phyloP scores from a whole-genome alignment of 2,797 vertebrate genomes.

The Cichlasoma orientale region DNA sequence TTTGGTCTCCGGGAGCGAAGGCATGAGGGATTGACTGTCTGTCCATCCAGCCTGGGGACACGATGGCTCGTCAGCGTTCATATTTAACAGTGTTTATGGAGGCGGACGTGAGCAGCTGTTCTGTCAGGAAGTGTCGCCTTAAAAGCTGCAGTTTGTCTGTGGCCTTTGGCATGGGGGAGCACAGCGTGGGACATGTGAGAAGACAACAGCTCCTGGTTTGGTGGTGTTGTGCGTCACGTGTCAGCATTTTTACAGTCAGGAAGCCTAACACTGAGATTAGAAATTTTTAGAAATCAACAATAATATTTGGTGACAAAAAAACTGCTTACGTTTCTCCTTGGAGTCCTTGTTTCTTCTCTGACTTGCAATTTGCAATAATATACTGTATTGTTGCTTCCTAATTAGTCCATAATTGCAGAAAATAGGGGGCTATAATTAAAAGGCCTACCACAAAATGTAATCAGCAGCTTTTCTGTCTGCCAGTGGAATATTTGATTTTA shows the following conservation, averaged over 20 bases:
- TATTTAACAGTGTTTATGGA: slow-evolving; percentile 30
- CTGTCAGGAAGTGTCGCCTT: slow-evolving; percentile 27
- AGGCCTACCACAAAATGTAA: slow-evolving; percentile 28
- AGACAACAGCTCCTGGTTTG: neutral
- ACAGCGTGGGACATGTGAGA: neutral
- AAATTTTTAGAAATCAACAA: neutral
- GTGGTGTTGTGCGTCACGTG: fast-evolving
- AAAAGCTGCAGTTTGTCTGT: slow-evolving; percentile 17
- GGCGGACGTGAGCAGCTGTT: slow-evolving; percentile 30
- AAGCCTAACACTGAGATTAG: neutral
- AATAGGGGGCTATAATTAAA: slow-evolving; percentile 28
- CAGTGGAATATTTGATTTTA: slow-evolving; percentile 25
- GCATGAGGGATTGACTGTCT: neutral
- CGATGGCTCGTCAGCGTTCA: neutral
- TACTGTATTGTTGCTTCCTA: slow-evolving; percentile 23
- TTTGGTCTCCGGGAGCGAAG: neutral
- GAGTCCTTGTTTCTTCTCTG: neutral
- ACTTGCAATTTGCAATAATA: slow-evolving; percentile 29
- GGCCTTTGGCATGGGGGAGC: neutral
- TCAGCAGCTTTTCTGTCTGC: slow-evolving; percentile 34
- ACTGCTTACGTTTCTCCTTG: neutral
- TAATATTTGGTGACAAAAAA: neutral
- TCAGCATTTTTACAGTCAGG: neutral
- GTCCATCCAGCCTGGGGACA: neutral
- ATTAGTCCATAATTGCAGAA: slow-evolving; percentile 28